Evolutionary conservation across 1,140 invertebrate genomes (phyloP).

Genomic region (Planococcus citri): DNA sequence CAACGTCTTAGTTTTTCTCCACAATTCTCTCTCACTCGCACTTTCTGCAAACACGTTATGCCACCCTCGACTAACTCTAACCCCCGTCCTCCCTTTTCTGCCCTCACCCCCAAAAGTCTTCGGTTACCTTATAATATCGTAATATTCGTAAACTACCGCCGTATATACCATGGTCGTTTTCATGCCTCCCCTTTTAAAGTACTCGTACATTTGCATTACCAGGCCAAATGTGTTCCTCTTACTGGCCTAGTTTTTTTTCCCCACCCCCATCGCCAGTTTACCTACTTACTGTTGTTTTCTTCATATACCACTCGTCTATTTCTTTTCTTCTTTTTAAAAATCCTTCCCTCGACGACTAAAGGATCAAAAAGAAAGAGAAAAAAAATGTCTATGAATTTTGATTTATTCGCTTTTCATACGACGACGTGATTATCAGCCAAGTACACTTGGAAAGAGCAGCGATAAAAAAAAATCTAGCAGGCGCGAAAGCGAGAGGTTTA

Average conservation of each 20-base stretch:
- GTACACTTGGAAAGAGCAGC: neutral
- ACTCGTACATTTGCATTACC: neutral
- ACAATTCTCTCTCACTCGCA: no score
- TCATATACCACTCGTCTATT: no score
- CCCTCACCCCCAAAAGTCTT: neutral
- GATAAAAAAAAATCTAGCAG: neutral
- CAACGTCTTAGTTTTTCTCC: conserved; percentile 17
- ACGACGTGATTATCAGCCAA: neutral
- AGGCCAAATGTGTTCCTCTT: neutral
- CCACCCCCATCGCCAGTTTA: no score
- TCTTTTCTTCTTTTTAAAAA: neutral
- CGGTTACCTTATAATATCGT: neutral
- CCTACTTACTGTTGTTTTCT: neutral
- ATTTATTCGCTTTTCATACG: neutral
- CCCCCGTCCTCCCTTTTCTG: neutral
- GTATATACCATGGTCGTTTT: neutral
- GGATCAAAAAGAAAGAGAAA: neutral
- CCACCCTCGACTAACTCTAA: no score
- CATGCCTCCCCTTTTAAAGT: no score
- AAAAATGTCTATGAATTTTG: neutral
- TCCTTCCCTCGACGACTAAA: neutral
- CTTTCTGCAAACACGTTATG: neutral
- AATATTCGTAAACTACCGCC: neutral
- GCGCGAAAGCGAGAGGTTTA: no score
- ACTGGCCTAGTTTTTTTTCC: neutral